phyloP scores from a whole-genome alignment of 1,140 invertebrate genomes.

The Tetranychus urticae region DNA sequence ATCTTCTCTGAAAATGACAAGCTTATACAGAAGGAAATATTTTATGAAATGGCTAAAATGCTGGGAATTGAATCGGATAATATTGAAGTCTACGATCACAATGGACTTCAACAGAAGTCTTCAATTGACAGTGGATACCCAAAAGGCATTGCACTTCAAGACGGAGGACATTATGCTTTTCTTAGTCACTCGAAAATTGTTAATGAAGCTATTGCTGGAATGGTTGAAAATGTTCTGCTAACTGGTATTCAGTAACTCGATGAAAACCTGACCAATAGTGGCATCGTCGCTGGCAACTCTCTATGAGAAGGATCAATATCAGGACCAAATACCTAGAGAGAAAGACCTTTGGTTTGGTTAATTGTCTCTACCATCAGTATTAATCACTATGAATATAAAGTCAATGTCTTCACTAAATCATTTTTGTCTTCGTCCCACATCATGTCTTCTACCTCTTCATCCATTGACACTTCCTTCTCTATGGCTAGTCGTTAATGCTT shows the following conservation, averaged over 20 bases:
- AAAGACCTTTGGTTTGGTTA: conserved; percentile 20
- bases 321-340: conserved; percentile 21
- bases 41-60: conserved; percentile 10
- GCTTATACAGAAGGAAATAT: conserved; percentile 9
- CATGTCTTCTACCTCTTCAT: conserved; percentile 20
- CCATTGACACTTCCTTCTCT: conserved; percentile 57
- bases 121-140: neutral
- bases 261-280: conserved; percentile 42
- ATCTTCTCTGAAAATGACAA: conserved; percentile 11
- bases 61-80: conserved; percentile 6
- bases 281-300: conserved; percentile 44
- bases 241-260: conserved; percentile 13
- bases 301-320: conserved; percentile 46
- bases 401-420: neutral
- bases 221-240: neutral
- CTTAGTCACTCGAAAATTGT: conserved; percentile 5
- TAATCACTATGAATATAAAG: conserved; percentile 5
- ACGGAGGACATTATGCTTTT: conserved; percentile 9
- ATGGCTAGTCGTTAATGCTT: conserved; percentile 61
- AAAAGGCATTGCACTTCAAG: conserved; percentile 4
- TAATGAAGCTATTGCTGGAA: conserved; percentile 1
- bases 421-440: conserved; percentile 10
- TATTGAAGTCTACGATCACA: conserved; percentile 8
- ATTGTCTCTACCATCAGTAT: conserved; percentile 2
- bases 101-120: neutral